These are phyloP conservation scores for Ammodytes dubius DNA, from an alignment of 2,113 vertebrate genomes.

Conservation along the genomic window DNA sequence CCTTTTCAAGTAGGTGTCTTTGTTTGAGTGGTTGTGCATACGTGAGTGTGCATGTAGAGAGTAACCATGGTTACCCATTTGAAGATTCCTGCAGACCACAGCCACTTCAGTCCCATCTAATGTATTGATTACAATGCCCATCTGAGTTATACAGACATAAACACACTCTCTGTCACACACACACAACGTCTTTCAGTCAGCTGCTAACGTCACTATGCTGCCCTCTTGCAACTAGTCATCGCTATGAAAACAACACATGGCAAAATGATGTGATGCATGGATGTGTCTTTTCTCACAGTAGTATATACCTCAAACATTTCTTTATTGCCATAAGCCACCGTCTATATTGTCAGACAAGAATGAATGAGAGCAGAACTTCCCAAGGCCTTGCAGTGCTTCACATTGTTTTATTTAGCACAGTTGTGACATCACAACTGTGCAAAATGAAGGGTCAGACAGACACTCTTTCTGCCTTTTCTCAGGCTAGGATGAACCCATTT, in stretches of 20 bases:
- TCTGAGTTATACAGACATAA: constrained; percentile 30
- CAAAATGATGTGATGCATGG: not conserved
- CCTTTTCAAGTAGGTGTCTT: constrained; percentile 29
- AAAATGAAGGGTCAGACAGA: too few species aligned
- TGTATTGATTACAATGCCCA: constrained; percentile 47
- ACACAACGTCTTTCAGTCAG: constrained; percentile 4
- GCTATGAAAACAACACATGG: not conserved
- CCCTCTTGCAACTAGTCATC: constrained; percentile 16
- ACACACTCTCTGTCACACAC: constrained; percentile 11
- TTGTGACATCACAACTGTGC: too few species aligned
- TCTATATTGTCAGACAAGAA: not conserved
- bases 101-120: constrained; percentile 42
- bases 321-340: not conserved
- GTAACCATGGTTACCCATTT: constrained; percentile 60
- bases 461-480: too few species aligned
- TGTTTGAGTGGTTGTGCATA: constrained; percentile 38
- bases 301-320: not conserved
- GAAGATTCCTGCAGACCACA: constrained; percentile 47
- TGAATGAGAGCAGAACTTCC: not conserved
- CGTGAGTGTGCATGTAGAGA: constrained; percentile 9
- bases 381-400: constrained; percentile 6
- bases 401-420: not conserved
- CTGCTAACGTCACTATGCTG: constrained; percentile 32
- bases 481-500: too few species aligned
- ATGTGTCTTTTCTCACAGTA: not conserved